A percentile compares a stretch with the other conserved stretches of the same genome.
Evolutionary conservation across 1,140 invertebrate genomes (phyloP).

Genomic region (Apis florea): DNA sequence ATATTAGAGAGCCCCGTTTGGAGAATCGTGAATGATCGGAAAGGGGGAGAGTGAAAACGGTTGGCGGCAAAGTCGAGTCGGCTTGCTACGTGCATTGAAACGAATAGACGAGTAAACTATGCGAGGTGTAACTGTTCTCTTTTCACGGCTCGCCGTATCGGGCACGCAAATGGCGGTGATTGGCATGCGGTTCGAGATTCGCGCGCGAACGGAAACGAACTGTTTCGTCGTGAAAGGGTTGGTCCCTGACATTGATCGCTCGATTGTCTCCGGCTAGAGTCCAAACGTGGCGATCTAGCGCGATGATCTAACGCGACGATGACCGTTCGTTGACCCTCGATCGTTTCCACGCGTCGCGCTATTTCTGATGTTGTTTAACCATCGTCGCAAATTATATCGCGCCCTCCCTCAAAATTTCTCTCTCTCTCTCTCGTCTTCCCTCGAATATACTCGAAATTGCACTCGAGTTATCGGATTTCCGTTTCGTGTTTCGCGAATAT

Average conservation of each 20-base stretch:
- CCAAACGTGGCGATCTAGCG: conserved; percentile 49
- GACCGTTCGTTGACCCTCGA: conserved; percentile 45
- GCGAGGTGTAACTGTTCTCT: conserved; percentile 53
- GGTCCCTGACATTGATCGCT: conserved; percentile 51
- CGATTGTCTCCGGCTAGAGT: conserved; percentile 37
- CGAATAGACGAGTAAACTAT: conserved; percentile 41
- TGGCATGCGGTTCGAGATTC: conserved; percentile 44
- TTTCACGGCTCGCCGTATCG: conserved; percentile 53
- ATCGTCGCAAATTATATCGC: conserved; percentile 14
- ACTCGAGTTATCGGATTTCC: no score
- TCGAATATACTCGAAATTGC: neutral
- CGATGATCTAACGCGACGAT: conserved; percentile 34
- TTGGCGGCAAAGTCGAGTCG: neutral
- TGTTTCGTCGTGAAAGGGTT: conserved; percentile 57
- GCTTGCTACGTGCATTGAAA: conserved; percentile 2
- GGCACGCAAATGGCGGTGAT: conserved; percentile 42
- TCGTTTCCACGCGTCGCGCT: conserved; percentile 5
- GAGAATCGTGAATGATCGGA: no score
- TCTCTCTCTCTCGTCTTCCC: neutral
- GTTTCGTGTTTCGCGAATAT: no score
- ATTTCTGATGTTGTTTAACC: conserved; percentile 14
- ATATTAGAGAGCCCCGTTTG: no score
- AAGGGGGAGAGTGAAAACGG: conserved; percentile 18
- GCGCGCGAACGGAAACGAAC: conserved; percentile 54
- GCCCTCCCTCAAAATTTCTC: neutral